Evolutionary conservation across 2,797 vertebrate species (phyloP).

Genomic region (Molossus alvarezi): DNA sequence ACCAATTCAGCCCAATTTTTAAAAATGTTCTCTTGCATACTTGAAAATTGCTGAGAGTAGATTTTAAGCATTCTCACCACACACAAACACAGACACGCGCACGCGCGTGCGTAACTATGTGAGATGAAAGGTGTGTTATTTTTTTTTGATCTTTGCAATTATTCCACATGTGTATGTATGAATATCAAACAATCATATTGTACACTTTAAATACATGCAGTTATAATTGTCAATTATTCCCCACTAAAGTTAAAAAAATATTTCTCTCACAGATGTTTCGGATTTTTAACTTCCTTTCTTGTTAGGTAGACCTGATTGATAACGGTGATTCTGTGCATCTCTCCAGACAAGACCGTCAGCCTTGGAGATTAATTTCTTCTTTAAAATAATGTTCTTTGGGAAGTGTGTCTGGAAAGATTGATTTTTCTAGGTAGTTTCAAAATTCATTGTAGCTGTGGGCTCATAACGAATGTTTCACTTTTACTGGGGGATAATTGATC

Average conservation of each 20-base stretch:
- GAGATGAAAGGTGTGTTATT: neutral
- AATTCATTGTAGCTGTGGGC: neutral
- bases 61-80: neutral
- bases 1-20: constrained; percentile 67
- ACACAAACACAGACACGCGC: neutral
- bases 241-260: neutral
- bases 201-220: neutral
- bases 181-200: neutral
- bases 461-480: neutral
- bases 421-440: neutral
- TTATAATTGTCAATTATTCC: neutral
- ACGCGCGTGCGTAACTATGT: neutral
- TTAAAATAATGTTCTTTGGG: constrained; percentile 65
- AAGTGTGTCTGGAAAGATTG: constrained; percentile 68
- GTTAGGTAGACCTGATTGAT: constrained; percentile 58
- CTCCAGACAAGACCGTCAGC: neutral
- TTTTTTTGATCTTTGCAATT: neutral
- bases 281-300: constrained; percentile 57
- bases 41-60: neutral
- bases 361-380: constrained; percentile 81
- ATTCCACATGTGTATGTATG: neutral
- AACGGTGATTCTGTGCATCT: neutral
- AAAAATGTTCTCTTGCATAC: constrained; percentile 20
- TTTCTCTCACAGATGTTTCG: constrained; percentile 37
- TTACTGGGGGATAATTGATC: constrained; percentile 18